phyloP scores from a whole-genome alignment of 2,797 vertebrate genomes.

The Pseudomugil tenellus region DNA sequence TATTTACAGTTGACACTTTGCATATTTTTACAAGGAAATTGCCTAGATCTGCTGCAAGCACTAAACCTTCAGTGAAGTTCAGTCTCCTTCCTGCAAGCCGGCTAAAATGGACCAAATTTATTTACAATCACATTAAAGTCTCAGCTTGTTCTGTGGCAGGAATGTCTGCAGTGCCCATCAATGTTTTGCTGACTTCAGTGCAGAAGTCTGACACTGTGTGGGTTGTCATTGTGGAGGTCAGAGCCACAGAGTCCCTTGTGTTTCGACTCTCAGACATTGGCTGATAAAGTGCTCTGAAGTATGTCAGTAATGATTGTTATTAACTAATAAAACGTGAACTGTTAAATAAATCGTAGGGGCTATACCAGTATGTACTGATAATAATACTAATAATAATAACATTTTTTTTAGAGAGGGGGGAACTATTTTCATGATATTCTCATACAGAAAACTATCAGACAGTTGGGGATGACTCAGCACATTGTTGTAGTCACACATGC shows the following conservation, averaged over 20 bases:
- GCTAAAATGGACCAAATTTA: slow-evolving; percentile 20
- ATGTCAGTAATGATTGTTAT: slow-evolving; percentile 4
- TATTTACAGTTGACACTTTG: slow-evolving; percentile 69
- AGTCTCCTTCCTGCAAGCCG: slow-evolving; percentile 12
- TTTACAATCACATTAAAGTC: slow-evolving; percentile 49
- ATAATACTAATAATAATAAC: not conserved
- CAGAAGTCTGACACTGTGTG: slow-evolving; percentile 12
- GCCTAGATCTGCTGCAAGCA: slow-evolving; percentile 30
- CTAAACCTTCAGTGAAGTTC: slow-evolving; percentile 28
- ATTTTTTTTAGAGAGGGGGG: not conserved
- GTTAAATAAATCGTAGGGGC: slow-evolving; percentile 1
- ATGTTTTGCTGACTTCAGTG: slow-evolving; percentile 13
- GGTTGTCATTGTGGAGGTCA: slow-evolving; percentile 21
- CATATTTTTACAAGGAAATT: slow-evolving; percentile 73
- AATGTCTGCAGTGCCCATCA: slow-evolving; percentile 13
- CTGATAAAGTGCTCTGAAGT: slow-evolving; percentile 37
- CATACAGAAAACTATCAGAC: not conserved
- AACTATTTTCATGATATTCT: slow-evolving; percentile 1
- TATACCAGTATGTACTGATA: not conserved
- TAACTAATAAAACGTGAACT: slow-evolving; percentile 7
- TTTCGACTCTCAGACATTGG: slow-evolving; percentile 38
- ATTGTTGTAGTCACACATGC: slow-evolving; percentile 5
- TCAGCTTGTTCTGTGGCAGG: slow-evolving; percentile 33
- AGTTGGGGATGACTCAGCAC: not conserved
- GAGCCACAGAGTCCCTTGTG: slow-evolving; percentile 24